Evolutionary conservation across 2,888 invertebrate genomes (phyloP).

Genomic region (Glomeris marginata): DNA sequence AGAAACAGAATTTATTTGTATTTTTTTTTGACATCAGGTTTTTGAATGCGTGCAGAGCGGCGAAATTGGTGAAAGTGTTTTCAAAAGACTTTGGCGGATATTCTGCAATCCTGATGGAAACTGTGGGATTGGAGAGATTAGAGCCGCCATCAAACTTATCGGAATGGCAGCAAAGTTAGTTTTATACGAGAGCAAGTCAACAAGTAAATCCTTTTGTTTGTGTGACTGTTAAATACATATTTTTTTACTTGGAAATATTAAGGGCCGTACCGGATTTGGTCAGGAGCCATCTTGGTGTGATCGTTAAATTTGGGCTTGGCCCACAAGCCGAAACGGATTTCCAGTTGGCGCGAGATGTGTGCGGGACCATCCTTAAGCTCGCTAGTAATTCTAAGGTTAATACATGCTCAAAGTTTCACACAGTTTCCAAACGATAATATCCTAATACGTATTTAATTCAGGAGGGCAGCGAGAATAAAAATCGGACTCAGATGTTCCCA

Average conservation of each 20-base stretch:
- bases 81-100: conserved; percentile 65
- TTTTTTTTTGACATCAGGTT: conserved; percentile 26
- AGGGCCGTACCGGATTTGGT: conserved; percentile 34
- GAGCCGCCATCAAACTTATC: conserved; percentile 56
- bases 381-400: neutral
- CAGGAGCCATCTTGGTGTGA: conserved; percentile 48
- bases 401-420: no score
- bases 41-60: conserved; percentile 43
- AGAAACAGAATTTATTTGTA: neutral
- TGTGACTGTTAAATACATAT: conserved; percentile 29
- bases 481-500: no score
- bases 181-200: no score
- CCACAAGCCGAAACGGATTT: conserved; percentile 37
- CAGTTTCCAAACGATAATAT: no score
- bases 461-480: no score
- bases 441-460: no score
- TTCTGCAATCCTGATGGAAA: conserved; percentile 53
- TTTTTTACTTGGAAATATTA: conserved; percentile 25
- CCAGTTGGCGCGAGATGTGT: conserved; percentile 41
- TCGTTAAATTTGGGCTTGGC: conserved; percentile 55
- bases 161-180: conserved; percentile 53
- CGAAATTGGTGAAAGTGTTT: conserved; percentile 31
- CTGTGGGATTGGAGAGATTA: conserved; percentile 52
- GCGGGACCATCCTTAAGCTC: conserved; percentile 40
- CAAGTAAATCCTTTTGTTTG: conserved; percentile 6